Base-by-base conservation (phyloP, 2,113 vertebrate species). In the Serranochromis macrocephalus region DNA sequence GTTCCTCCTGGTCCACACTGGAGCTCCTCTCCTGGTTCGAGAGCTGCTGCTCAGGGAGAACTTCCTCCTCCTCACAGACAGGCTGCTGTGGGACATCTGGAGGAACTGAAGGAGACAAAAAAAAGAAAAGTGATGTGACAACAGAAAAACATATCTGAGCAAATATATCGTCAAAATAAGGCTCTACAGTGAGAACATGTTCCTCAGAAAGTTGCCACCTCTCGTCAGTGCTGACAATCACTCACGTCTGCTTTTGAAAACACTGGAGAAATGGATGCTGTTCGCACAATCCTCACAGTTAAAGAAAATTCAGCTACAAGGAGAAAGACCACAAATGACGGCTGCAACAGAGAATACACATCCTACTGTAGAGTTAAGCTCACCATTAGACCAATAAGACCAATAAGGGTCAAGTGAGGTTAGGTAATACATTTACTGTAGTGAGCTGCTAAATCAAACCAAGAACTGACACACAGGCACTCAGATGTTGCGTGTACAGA, bases 1-100 rank as follows among this genome's bases (percentile, higher is more conserved):
- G 54, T 57, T 57, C 54, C 61, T 66, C 58, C 17, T 19, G 4
- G 0, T 63, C 29, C 16, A 36, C 0, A n/a, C 1, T 36, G 58
- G 31, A 36, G 31, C 17, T 63, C 58, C 58, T 3, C 58, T 36
- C 58, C 31, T 63, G 58, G 9, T 63, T 1, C 1, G 31, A 63
- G 58, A 63, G 31, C 17, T 36, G 58, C 26, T 63, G 58, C 26
- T 63, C 58, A 66, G 31, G 9, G 0, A 66, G 61, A 66, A 36
- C 9, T 31, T 57, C 21, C 54, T n/a, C 29, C 26, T 12, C n/a
- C 53, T 36, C 31, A 0, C 31, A 36, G 1, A 66, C 61, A 1
- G 0, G 4, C 6, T 5, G 31, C 61, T 66, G 61, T 66, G 6
- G 61, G 61, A 36, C 1, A 0, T 66, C 17, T 66, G 61, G 17